phyloP scores from a whole-genome alignment of 2,888 invertebrate species.

The Morpho achilles region DNA sequence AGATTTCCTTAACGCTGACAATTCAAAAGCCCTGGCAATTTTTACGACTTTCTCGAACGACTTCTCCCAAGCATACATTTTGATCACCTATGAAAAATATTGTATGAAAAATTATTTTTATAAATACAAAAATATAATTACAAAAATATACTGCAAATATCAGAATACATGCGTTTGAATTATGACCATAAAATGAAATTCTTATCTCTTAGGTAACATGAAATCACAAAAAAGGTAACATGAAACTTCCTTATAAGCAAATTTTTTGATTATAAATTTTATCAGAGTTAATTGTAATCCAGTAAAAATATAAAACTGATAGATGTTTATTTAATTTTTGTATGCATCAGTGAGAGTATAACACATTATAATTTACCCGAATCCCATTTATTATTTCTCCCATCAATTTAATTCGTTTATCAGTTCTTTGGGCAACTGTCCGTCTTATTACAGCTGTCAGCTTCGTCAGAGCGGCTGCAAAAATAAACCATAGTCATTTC shows the following conservation, averaged over 20 bases:
- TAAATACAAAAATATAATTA: too few species aligned
- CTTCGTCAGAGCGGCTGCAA: slow-evolving; percentile 56
- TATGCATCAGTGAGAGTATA: background rate
- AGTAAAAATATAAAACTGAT: too few species aligned
- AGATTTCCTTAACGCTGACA: slow-evolving; percentile 76
- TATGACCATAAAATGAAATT: too few species aligned
- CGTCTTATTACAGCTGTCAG: slow-evolving; percentile 53
- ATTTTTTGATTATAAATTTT: too few species aligned
- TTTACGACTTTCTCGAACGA: slow-evolving; percentile 87
- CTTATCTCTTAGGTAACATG: too few species aligned
- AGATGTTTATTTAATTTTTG: too few species aligned
- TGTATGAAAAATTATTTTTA: too few species aligned
- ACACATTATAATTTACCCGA: slow-evolving; percentile 70
- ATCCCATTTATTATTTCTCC: slow-evolving; percentile 94
- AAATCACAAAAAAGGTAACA: too few species aligned
- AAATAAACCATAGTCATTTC: too few species aligned
- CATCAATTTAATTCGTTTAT: slow-evolving; percentile 90
- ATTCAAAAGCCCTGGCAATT: slow-evolving; percentile 75
- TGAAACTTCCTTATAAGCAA: too few species aligned
- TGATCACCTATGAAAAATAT: slow-evolving; percentile 83
- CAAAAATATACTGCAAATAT: slow-evolving; percentile 7
- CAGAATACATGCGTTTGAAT: background rate
- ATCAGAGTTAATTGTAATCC: too few species aligned
- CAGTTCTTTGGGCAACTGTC: slow-evolving; percentile 86
- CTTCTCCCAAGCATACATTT: slow-evolving; percentile 97